Evolutionary conservation across 2,113 vertebrate genomes (phyloP), one percentile per base, ranked within the genome.

Genomic region (Paramisgurnus dabryanus): DNA sequence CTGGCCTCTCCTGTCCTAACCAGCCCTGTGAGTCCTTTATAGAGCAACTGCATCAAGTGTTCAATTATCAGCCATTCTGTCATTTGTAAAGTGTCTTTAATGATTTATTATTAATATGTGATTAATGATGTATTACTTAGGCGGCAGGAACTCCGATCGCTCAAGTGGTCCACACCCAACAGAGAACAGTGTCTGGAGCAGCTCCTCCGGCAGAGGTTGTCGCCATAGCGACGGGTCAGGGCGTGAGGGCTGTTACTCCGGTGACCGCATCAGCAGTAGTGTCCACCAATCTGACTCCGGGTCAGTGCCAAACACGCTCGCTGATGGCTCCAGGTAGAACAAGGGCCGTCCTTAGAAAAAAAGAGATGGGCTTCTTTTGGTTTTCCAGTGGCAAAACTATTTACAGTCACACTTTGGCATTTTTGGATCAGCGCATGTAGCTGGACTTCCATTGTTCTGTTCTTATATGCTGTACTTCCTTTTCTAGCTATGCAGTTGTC

Each of bases 151-250:
- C 92, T 40, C 82, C 91, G 80, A 82, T 87, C 84, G 89, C 94
- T 2, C 95, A 96, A 86, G 95, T 95, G 79, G 96, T 96, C 3
- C 98, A 98, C 18, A 84, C 94, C 6, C 98, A 97, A 80, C 97
- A 96, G 83, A 92, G 95, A 61, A 43, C 93, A 0, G 90, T 94
- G 0, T 83, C 93, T 0, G 85, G 94, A 0, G 83, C 94, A 0
- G 84, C 93, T 0, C 88, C 94, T 0, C 89, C 95, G 0, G 86
- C 93, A 0, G 96, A 97, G 49, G 91, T 97, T 78, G 95, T 97
- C 40, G 91, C 96, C 70, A 94, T 96, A 68, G 93, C 94, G 0
- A 91, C 95, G 0, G 93, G 93, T 2, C 95, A 94, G 82, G 91
- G 93, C 0, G 94, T 96, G 1, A 90, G 96, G 13, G 93, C 95